Base-by-base conservation (phyloP, 2,888 invertebrate species). In the Tridacna crocea region DNA sequence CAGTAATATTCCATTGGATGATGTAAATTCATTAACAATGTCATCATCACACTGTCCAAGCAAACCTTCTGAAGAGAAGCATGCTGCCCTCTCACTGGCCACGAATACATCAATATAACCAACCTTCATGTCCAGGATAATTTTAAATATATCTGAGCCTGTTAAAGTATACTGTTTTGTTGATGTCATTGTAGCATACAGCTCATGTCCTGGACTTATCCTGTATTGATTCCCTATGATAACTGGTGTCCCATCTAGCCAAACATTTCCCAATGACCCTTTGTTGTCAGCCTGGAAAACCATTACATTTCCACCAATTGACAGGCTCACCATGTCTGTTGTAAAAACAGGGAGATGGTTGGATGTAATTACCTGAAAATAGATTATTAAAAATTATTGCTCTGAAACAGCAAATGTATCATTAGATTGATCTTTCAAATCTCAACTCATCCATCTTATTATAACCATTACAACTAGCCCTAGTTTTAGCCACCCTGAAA, bases 31-130 rank as follows among this genome's bases (percentile, higher is more conserved):
- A 80, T 88, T 82, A 17, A 55, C 55, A 6, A 79, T 73, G 65
- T 87, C 77, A n/a, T 75, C 73, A 72, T 89, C 85, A 83, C 91
- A 91, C 4, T 61, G 61, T 15, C 88, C 83, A 13, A 88, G 73
- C 12, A 90, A 65, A 58, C 90, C 91, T n/a, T 12, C 72, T 11
- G 77, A 78, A 19, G 73, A 75, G 8, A 47, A 55, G 72, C 90
- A 90, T 46, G 85, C 63, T 27, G 72, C 74, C 0, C 73, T 27
- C 22, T 77, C 73, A 27, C 77, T 63, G 24, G 82, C 75, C 0
- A 88, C 72, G 13, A 70, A 24, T 6, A 88, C 72, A 75, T 88
- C 75, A 11, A 88, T 51, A 75, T 82, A 78, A 10, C 75, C 77
- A 22, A 80, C 77, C 46, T 79, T 79, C 51, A 89, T 75, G 60